phyloP scores from a whole-genome alignment of 2,888 invertebrate species.

The Drosophila neotestacea region DNA sequence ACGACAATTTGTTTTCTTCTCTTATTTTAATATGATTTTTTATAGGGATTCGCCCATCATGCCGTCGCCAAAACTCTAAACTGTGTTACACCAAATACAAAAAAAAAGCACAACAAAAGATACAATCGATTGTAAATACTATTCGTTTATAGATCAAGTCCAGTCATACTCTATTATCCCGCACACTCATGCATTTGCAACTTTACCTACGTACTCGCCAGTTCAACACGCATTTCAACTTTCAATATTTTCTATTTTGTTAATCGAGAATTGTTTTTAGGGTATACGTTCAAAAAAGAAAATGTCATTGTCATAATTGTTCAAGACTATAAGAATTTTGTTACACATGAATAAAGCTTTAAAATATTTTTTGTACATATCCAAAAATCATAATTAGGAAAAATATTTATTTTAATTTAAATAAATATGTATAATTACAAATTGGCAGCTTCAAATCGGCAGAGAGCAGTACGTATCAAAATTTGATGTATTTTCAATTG shows the following conservation, averaged over 20 bases:
- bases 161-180: constrained; percentile 47
- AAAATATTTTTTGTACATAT: constrained; percentile 56
- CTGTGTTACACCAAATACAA: constrained; percentile 65
- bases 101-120: constrained; percentile 24
- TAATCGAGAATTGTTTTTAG: constrained; percentile 44
- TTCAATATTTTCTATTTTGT: constrained; percentile 36
- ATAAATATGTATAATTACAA: constrained; percentile 14
- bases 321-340: constrained; percentile 54
- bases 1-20: constrained; percentile 71
- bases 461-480: constrained; percentile 62
- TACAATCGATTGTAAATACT: constrained; percentile 64
- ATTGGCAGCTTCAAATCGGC: constrained; percentile 70
- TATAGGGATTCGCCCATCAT: constrained; percentile 80
- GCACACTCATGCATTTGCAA: constrained; percentile 43
- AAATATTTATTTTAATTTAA: constrained; percentile 38
- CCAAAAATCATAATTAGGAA: constrained; percentile 29
- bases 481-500: constrained; percentile 36
- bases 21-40: constrained; percentile 78
- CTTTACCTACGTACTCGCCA: constrained; percentile 18
- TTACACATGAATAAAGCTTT: constrained; percentile 60
- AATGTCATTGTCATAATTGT: constrained; percentile 63
- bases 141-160: constrained; percentile 55
- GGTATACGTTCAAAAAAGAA: constrained; percentile 39
- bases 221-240: constrained; percentile 43
- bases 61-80: constrained; percentile 83